Evolutionary conservation across 2,888 invertebrate species (phyloP).

Genomic region (Ganaspis brasiliensis): DNA sequence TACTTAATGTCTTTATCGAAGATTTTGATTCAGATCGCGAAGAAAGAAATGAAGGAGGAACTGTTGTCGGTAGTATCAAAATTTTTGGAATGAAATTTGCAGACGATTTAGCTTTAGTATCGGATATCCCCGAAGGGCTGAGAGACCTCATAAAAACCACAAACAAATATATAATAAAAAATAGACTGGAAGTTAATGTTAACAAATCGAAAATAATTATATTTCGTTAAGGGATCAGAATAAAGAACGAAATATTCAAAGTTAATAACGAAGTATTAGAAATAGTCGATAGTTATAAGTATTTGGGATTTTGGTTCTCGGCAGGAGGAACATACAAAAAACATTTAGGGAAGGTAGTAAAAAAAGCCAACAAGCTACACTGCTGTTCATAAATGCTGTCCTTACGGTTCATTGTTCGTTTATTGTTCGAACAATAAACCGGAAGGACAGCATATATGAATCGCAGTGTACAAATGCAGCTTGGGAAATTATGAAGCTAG

Average conservation of each 20-base stretch:
- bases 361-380: too few species aligned
- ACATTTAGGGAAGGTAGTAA: too few species aligned
- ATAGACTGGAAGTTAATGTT: not conserved
- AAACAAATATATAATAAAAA: not conserved
- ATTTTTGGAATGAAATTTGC: not conserved
- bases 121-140: not conserved
- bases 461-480: too few species aligned
- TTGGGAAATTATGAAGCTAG: too few species aligned
- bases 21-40: not conserved
- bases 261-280: too few species aligned
- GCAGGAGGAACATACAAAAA: too few species aligned
- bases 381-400: too few species aligned
- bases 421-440: too few species aligned
- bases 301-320: too few species aligned
- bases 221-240: not conserved
- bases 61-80: not conserved
- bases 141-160: not conserved
- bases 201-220: not conserved
- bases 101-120: not conserved
- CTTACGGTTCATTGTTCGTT: too few species aligned
- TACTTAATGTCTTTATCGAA: not conserved
- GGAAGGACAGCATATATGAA: too few species aligned
- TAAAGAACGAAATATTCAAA: not conserved
- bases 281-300: too few species aligned
- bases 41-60: not conserved